These are phyloP conservation scores for Drosophila eohydei DNA, from an alignment of 2,888 invertebrate genomes.

Conservation along the genomic window DNA sequence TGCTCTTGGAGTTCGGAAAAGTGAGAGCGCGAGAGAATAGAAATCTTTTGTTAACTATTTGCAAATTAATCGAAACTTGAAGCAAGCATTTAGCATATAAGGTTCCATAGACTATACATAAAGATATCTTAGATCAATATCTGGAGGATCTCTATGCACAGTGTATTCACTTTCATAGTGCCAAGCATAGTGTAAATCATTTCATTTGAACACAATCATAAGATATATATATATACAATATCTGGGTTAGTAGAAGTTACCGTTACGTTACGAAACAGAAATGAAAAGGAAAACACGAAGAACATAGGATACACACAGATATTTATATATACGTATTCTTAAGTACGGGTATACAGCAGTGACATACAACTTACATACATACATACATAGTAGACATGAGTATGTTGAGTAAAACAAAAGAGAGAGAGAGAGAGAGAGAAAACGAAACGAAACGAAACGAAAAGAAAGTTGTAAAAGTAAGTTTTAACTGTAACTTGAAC, in stretches of 20 bases:
- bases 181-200: neutral
- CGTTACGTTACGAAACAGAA: constrained; percentile 4
- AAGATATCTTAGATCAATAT: neutral
- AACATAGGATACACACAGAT: constrained; percentile 2
- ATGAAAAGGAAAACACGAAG: neutral
- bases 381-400: constrained; percentile 31
- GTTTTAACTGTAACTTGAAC: constrained; percentile 20
- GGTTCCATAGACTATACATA: neutral
- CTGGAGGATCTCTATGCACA: neutral
- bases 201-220: neutral
- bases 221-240: neutral
- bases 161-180: neutral
- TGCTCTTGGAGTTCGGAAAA: neutral
- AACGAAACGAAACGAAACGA: neutral
- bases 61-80: constrained; percentile 3
- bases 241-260: neutral
- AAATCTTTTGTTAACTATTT: neutral
- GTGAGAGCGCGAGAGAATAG: neutral
- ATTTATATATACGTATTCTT: constrained; percentile 33
- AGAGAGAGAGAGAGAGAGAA: constrained; percentile 1
- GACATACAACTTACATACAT: constrained; percentile 15
- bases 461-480: constrained; percentile 19
- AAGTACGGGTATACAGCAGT: constrained; percentile 21
- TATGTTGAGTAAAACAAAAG: constrained; percentile 26
- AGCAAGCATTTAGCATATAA: neutral